Conservation (phyloP, 2,113 vertebrate species). For the Ancistrus triradiatus region DNA sequence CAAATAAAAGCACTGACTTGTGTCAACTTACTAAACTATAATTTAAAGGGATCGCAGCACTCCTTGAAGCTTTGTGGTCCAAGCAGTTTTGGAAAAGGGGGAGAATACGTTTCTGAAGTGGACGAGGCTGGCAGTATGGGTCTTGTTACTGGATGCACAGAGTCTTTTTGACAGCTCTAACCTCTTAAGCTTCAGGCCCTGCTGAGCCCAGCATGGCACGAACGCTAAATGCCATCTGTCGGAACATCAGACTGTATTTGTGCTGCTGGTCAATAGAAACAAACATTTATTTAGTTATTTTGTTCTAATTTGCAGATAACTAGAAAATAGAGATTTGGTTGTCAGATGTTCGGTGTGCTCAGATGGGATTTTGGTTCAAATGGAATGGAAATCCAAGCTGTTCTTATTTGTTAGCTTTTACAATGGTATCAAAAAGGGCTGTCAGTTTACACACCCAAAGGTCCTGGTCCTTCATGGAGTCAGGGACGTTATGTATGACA, state of each 20-base stretch:
- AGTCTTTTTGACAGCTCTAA: conserved; percentile 97
- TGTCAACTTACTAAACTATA: no score
- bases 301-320: no score
- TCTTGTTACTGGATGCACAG: conserved; percentile 94
- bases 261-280: conserved; percentile 27
- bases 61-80: background rate
- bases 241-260: conserved; percentile 72
- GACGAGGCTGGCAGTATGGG: conserved; percentile 82
- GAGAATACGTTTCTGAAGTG: conserved; percentile 82
- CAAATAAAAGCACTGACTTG: no score
- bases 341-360: no score
- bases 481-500: no score
- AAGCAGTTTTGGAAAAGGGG: no score
- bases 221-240: conserved; percentile 96
- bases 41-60: no score
- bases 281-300: background rate
- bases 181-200: conserved; percentile 93
- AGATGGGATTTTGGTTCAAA: background rate
- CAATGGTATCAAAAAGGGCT: no score
- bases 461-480: no score
- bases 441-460: no score
- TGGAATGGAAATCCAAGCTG: no score
- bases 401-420: no score
- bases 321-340: background rate
- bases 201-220: conserved; percentile 92